A percentile compares a stretch with the other conserved stretches of the same genome.
Conservation (phyloP, 1,140 invertebrate species). For the Drosophila novamexicana region DNA sequence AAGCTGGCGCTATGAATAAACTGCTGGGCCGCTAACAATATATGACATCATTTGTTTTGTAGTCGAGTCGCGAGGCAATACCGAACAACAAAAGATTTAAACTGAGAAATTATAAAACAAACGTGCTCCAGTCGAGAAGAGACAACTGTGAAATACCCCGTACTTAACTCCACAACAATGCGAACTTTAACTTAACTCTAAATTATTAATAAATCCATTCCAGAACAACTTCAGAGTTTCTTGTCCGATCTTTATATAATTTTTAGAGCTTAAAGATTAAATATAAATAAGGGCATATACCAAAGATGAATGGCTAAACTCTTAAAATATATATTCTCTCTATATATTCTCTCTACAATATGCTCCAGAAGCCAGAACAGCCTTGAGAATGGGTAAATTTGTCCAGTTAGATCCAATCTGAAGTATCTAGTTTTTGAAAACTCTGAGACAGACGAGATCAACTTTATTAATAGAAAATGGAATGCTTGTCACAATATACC, state of each 20-base stretch:
- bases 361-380: no score
- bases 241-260: not conserved
- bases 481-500: not conserved
- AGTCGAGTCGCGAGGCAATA: slow-evolving; percentile 49
- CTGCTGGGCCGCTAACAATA: slow-evolving; percentile 7
- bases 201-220: not conserved
- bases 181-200: not conserved
- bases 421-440: no score
- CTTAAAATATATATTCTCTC: not conserved
- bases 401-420: no score
- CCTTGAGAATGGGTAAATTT: no score
- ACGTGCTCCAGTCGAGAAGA: not conserved
- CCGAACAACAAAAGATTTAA: slow-evolving; percentile 30
- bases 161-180: not conserved
- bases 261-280: not conserved
- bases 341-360: no score
- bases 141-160: not conserved
- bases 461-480: no score
- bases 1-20: slow-evolving; percentile 61
- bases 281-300: no score
- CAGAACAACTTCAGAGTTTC: not conserved
- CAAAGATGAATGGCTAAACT: no score
- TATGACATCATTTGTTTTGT: slow-evolving; percentile 77
- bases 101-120: slow-evolving; percentile 12
- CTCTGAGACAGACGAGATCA: no score